phyloP scores from a whole-genome alignment of 1,140 invertebrate genomes.

The Solenopsis fugax region DNA sequence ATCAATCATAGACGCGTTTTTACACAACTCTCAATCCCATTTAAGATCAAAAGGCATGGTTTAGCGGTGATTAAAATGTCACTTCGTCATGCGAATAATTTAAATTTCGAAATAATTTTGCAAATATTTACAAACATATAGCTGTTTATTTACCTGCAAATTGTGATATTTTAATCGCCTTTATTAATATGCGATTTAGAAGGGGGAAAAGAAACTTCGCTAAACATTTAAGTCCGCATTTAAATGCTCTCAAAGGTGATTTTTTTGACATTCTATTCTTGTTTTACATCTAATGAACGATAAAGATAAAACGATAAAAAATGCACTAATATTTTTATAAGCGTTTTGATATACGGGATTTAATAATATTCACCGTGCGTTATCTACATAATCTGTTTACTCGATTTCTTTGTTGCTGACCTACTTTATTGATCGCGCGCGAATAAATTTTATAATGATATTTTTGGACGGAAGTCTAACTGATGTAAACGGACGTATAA shows the following conservation, averaged over 20 bases:
- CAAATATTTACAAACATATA: not conserved
- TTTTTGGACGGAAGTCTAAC: not conserved
- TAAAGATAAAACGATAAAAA: too few species aligned
- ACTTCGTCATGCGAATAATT: not conserved
- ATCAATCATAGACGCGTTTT: not conserved
- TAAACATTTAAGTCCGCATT: too few species aligned
- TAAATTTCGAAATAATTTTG: not conserved
- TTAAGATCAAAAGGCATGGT: not conserved
- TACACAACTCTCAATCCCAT: not conserved
- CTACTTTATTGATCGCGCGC: not conserved
- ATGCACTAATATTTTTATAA: too few species aligned
- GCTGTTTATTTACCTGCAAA: not conserved
- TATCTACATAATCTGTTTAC: not conserved
- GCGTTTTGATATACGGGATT: not conserved
- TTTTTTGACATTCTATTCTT: not conserved
- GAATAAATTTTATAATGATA: not conserved
- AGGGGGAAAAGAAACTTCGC: not conserved
- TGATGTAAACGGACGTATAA: not conserved
- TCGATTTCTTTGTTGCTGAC: not conserved
- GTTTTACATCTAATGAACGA: too few species aligned
- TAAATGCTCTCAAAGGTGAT: too few species aligned
- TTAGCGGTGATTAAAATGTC: not conserved
- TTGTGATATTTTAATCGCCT: not conserved
- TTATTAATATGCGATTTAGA: not conserved
- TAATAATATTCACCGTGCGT: not conserved